Evolutionary conservation across 2,113 vertebrate species (phyloP).

Genomic region (pig (Sus scrofa)): T2T-Sscrofa CM000826.6:89491001-89491500

Average conservation of each 20-base stretch:
- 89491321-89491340: constrained; percentile 18
- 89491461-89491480: background rate
- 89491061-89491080: background rate
- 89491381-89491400: constrained; percentile 5
- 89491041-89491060: background rate
- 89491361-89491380: background rate
- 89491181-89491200: background rate
- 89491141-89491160: background rate
- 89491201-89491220: background rate
- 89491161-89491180: background rate
- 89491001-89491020: background rate
- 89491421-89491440: background rate
- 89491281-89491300: background rate
- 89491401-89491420: background rate
- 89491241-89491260: background rate
- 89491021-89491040: background rate
- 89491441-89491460: background rate
- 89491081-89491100: background rate
- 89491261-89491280: background rate
- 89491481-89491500: background rate
- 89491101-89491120: background rate
- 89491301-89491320: background rate
- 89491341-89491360: background rate
- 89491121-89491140: background rate
- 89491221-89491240: background rate